Conservation (phyloP, 1,140 invertebrate species). For the Venustaconcha ellipsiformis region DNA sequence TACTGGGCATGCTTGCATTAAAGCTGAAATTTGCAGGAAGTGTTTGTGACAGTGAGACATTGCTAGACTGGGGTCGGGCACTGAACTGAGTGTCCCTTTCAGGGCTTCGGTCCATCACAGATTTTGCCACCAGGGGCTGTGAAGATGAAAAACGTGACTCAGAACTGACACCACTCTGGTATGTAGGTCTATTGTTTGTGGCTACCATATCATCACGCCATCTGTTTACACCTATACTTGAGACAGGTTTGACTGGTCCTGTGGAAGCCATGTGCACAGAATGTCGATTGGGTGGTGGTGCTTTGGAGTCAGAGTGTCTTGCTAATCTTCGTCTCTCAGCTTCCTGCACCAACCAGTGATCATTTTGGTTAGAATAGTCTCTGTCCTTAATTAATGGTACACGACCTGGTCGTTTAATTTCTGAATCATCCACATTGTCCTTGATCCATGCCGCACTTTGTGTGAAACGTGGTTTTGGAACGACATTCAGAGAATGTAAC, state of each 20-base stretch:
- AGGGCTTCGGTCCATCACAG: conserved; percentile 6
- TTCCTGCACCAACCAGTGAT: conserved; percentile 77
- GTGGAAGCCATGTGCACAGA: conserved; percentile 24
- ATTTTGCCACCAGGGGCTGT: conserved; percentile 7
- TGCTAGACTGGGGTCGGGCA: conserved; percentile 34
- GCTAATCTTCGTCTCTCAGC: conserved; percentile 81
- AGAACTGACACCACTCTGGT: conserved; percentile 14
- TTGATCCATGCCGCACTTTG: conserved; percentile 46
- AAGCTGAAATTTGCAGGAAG: conserved; percentile 42
- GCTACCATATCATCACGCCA: conserved; percentile 44
- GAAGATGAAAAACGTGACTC: conserved; percentile 19
- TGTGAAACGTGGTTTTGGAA: conserved; percentile 50
- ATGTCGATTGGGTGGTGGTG: conserved; percentile 11
- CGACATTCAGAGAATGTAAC: conserved; percentile 55
- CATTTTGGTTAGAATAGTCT: conserved; percentile 52
- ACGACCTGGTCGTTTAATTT: conserved; percentile 9
- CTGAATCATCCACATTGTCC: conserved; percentile 17
- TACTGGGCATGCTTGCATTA: conserved; percentile 18
- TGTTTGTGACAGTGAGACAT: conserved; percentile 39
- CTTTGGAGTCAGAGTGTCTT: conserved; percentile 24
- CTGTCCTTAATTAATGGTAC: conserved; percentile 22
- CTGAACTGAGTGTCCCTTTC: conserved; percentile 35
- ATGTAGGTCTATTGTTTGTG: conserved; percentile 24
- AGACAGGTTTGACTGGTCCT: conserved; percentile 53
- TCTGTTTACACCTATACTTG: conserved; percentile 38